Evolutionary conservation across 2,113 vertebrate species (phyloP), one percentile per base, ranked within the genome.

Genomic region (Chamaetylas fuelleborni): DNA sequence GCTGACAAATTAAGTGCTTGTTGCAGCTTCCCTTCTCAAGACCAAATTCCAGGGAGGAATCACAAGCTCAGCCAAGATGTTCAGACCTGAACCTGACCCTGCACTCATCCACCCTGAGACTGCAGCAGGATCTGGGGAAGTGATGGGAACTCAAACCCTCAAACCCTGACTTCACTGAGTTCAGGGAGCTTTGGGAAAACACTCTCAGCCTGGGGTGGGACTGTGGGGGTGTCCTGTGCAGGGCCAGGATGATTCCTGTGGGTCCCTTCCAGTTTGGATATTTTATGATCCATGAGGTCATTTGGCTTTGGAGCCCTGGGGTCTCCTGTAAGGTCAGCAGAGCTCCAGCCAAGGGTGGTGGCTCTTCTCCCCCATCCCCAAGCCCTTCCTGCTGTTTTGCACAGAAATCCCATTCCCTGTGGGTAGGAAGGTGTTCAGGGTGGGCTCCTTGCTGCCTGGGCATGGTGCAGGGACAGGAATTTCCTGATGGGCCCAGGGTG

Each of bases 1-100:
- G 81, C 91, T 95, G 81, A 90, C 50, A 83, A 70, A 91, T 87
- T 4, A 72, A 85, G 90, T 93, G 88, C 81, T 90, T 36, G 8
- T 56, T 88, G 3, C 77, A 62, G 43, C 77, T 92, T 88, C 77
- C 91, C 45, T 81, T 77, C 83, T 78, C 67, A 13, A 74, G 90
- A 31, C 40, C 36, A 6, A 33, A 88, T 93, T 82, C 92, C 84
- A 56, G 91, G 86, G 83, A 93, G 82, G 72, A 73, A 50, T 51
- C 79, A 6, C 0, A 3, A 72, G 80, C 90, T 61, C 58, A 7
- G 95, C 94, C 96, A 88, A 93, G 88, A 23, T 24, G 69, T 40
- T 60, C 82, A 88, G 94, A 34, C 79, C 86, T 43, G 94, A 70
- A 47, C 51, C 17, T 90, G 95, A 96, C 95, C 93, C 92, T 1